Conservation (phyloP, 2,113 vertebrate species). For the Macrotus californicus region DNA sequence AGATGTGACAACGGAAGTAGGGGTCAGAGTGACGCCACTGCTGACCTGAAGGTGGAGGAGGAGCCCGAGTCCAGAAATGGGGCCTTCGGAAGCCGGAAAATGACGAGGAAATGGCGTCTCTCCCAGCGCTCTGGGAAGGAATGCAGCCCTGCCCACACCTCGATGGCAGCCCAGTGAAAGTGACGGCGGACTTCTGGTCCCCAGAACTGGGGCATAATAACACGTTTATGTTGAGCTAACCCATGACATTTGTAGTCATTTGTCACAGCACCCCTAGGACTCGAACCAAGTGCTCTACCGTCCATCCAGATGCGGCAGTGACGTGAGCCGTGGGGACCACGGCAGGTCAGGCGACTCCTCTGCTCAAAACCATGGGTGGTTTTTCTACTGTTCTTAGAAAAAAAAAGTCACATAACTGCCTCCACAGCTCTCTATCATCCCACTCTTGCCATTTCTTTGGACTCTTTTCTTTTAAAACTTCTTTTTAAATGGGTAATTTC, state of each 20-base stretch:
- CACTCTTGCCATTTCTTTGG: neutral
- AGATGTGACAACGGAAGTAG: neutral
- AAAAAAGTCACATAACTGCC: neutral
- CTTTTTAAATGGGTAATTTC: neutral
- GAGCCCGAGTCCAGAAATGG: rapidly evolving
- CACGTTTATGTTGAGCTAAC: neutral
- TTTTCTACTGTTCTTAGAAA: neutral
- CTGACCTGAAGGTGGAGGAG: neutral
- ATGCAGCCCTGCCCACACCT: neutral
- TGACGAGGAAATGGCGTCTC: neutral
- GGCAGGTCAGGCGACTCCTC: neutral
- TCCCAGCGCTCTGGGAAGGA: neutral
- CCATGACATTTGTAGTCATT: neutral
- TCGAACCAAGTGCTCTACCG: neutral
- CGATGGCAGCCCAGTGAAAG: neutral
- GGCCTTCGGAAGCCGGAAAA: neutral
- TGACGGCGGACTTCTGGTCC: neutral
- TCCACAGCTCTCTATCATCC: neutral
- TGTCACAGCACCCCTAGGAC: neutral
- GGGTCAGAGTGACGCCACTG: rapidly evolving
- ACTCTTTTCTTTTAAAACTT: neutral
- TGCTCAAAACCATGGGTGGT: neutral
- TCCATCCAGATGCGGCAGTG: rapidly evolving
- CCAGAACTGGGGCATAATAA: neutral
- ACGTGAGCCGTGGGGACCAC: neutral